A percentile compares a stretch with the other conserved stretches of the same genome.
These are phyloP conservation scores for Melinopterus prodromus DNA, from an alignment of 2,888 invertebrate species.

Conservation along the genomic window DNA sequence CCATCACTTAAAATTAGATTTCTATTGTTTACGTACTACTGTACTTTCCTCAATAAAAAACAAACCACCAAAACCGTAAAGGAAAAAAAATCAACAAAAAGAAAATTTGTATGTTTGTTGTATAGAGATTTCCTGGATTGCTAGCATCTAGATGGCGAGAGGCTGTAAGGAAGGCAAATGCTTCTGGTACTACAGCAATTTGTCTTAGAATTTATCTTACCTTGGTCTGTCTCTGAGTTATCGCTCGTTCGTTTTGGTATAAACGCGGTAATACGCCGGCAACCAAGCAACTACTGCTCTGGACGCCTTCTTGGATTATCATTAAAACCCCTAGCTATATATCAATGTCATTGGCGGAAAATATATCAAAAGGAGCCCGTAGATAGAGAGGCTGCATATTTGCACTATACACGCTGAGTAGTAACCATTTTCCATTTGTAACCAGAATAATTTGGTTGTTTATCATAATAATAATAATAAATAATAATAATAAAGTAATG, in stretches of 20 bases:
- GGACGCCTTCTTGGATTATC: neutral
- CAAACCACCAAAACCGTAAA: too few species aligned
- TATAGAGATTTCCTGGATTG: neutral
- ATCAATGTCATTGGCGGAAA: neutral
- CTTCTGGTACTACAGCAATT: neutral
- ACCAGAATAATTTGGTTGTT: too few species aligned
- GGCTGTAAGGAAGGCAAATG: neutral
- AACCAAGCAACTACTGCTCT: neutral
- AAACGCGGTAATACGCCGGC: neutral
- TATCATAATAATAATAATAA: too few species aligned
- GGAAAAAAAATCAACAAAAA: too few species aligned
- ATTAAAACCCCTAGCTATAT: neutral
- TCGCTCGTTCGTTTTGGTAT: neutral
- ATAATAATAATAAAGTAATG: too few species aligned
- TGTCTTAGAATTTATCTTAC: neutral
- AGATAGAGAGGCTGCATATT: neutral
- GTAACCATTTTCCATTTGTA: too few species aligned
- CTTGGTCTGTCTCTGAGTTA: neutral
- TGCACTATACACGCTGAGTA: too few species aligned
- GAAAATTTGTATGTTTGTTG: too few species aligned
- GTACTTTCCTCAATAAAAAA: too few species aligned
- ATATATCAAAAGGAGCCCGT: neutral
- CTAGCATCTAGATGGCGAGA: neutral
- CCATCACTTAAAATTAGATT: too few species aligned
- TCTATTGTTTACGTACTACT: too few species aligned